These are phyloP conservation scores for Microcaecilia unicolor DNA, from an alignment of 2,797 vertebrate species.

Conservation along the genomic window DNA sequence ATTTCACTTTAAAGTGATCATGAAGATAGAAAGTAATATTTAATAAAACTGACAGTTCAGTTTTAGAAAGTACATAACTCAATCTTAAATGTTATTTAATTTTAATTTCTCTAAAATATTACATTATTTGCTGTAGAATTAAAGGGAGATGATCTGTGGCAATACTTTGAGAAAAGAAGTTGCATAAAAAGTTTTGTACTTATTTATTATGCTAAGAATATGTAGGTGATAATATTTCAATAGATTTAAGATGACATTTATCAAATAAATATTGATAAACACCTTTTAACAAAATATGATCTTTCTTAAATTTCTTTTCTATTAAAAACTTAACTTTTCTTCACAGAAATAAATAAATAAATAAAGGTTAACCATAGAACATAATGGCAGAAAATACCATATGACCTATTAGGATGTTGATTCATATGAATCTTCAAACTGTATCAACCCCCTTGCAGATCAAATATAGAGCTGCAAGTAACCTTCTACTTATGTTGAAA, in stretches of 20 bases:
- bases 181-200: constrained; percentile 14
- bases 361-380: no score
- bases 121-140: constrained; percentile 30
- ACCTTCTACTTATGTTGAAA: no score
- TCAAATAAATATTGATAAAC: neutral
- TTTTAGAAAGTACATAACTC: constrained; percentile 36
- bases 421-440: no score
- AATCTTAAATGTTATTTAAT: constrained; percentile 31
- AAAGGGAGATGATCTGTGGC: constrained; percentile 14
- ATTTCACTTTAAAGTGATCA: constrained; percentile 39
- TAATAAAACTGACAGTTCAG: constrained; percentile 49
- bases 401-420: no score
- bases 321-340: constrained; percentile 14
- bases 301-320: neutral
- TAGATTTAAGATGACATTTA: constrained; percentile 1
- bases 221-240: constrained; percentile 11
- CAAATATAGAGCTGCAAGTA: no score
- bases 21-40: constrained; percentile 49
- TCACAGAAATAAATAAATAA: no score
- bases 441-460: no score
- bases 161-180: constrained; percentile 21
- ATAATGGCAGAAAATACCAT: no score
- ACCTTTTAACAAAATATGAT: neutral
- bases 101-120: constrained; percentile 36
- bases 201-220: constrained; percentile 16